These are phyloP conservation scores for Gopherus evgoodei DNA, from an alignment of 2,113 vertebrate species.

Conservation along the genomic window DNA sequence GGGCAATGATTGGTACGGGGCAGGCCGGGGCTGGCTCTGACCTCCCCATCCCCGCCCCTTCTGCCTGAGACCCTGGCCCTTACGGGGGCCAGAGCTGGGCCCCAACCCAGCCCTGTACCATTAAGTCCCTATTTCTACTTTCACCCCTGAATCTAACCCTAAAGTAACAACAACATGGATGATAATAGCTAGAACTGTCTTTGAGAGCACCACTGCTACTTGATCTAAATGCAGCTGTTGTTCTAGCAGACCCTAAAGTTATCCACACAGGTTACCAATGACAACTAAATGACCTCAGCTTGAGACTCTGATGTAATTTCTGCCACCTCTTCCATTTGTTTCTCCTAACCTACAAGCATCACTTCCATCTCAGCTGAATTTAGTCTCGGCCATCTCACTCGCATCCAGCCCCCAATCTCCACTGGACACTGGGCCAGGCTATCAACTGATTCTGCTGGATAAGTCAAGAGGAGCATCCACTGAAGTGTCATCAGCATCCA, in stretches of 20 bases:
- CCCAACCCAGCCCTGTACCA: too few relatives aligned
- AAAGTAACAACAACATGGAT: neutral
- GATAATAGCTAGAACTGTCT: neutral
- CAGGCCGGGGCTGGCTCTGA: too few relatives aligned
- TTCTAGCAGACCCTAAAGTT: neutral
- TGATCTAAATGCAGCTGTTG: neutral
- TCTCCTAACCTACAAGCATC: neutral
- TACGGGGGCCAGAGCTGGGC: too few relatives aligned
- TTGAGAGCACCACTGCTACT: neutral
- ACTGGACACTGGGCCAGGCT: neutral
- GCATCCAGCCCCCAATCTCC: neutral
- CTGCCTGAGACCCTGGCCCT: too few relatives aligned
- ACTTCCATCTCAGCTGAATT: neutral
- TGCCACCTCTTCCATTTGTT: neutral
- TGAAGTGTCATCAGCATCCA: neutral
- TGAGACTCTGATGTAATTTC: neutral
- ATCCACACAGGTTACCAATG: neutral
- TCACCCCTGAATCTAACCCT: neutral
- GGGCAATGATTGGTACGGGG: too few relatives aligned
- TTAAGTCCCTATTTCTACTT: too few relatives aligned
- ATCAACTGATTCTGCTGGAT: neutral
- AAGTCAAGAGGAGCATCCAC: neutral
- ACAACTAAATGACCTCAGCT: neutral
- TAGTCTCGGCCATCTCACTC: neutral
- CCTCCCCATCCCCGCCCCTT: too few relatives aligned